Conservation (phyloP, 2,797 vertebrate genomes). For the Pangasius mekongensis region DNA sequence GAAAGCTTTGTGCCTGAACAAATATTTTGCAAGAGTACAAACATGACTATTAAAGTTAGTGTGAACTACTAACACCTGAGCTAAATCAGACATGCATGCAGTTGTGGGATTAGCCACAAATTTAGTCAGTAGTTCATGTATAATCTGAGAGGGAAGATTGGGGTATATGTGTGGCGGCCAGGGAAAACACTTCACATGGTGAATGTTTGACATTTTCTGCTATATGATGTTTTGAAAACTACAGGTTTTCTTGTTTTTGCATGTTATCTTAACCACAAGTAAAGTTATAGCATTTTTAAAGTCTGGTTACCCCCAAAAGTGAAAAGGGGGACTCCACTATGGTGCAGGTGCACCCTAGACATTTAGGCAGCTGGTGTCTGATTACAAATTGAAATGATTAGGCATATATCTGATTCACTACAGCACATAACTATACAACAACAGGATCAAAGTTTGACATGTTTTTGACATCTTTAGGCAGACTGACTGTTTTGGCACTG, state of each 20-base stretch:
- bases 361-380: neutral
- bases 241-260: neutral
- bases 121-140: neutral
- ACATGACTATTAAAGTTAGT: neutral
- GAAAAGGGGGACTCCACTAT: slow-evolving; percentile 17
- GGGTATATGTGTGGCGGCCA: neutral
- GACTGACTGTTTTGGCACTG: neutral
- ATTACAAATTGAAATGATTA: slow-evolving; percentile 13
- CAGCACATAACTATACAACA: neutral
- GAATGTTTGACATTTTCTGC: neutral
- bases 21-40: neutral
- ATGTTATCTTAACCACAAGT: neutral
- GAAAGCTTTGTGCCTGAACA: neutral
- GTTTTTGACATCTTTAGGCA: neutral
- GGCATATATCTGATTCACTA: neutral
- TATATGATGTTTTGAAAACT: neutral
- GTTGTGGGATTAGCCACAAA: slow-evolving; percentile 30
- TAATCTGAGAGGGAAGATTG: neutral
- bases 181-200: neutral
- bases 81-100: neutral
- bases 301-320: neutral
- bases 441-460: neutral
- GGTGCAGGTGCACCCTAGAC: slow-evolving; percentile 2
- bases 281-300: neutral
- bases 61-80: neutral